These are phyloP conservation scores for Cardinalis cardinalis DNA, from an alignment of 2,113 vertebrate species.

Conservation along the genomic window DNA sequence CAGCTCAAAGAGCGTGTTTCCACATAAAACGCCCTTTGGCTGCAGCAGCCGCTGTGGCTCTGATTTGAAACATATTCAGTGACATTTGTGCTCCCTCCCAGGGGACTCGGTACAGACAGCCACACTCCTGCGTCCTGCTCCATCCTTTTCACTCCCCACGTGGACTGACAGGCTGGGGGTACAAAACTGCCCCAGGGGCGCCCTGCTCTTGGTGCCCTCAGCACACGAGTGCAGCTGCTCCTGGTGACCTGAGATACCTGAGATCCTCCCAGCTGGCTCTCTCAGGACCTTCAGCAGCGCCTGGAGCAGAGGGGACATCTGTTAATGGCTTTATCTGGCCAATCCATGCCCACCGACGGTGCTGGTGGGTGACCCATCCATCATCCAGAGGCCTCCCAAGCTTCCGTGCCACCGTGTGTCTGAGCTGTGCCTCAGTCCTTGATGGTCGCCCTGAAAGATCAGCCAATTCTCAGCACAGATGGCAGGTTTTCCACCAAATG, in stretches of 20 bases:
- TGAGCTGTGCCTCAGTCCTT: fast-evolving
- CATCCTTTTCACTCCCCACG: fast-evolving
- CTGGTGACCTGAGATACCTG: fast-evolving
- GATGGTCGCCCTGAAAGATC: neutral
- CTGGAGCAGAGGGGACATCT: neutral
- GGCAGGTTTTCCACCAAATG: neutral
- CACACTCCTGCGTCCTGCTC: neutral
- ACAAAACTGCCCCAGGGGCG: neutral
- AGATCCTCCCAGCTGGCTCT: neutral
- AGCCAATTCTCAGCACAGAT: neutral
- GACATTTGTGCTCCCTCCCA: neutral
- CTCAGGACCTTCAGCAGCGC: neutral
- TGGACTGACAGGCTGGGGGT: fast-evolving
- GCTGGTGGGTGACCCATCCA: neutral
- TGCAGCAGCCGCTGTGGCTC: neutral
- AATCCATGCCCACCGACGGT: fast-evolving
- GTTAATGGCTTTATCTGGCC: neutral
- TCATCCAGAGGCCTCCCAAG: neutral
- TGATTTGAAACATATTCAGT: neutral
- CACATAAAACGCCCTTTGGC: neutral
- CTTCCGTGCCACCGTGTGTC: neutral
- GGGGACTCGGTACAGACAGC: neutral
- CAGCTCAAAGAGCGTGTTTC: neutral
- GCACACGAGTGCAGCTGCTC: neutral
- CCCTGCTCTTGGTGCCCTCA: neutral